Conservation (phyloP, 2,113 vertebrate genomes). For the Lycaon pictus region DNA sequence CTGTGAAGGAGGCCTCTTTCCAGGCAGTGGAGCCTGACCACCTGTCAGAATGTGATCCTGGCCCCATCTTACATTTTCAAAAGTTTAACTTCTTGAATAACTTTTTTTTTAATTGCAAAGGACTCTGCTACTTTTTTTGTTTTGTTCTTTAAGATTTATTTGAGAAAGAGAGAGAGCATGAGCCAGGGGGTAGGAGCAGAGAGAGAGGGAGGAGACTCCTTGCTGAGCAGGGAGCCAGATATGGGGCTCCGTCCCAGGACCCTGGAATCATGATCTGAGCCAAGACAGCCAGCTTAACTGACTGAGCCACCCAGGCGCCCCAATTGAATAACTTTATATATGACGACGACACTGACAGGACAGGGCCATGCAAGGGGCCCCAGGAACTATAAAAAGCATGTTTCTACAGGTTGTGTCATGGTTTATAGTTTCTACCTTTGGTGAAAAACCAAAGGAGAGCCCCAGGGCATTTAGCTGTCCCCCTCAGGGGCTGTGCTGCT, state of each 20-base stretch:
- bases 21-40: background rate
- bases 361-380: background rate
- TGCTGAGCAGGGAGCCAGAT: too few relatives aligned
- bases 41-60: background rate
- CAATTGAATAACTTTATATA: background rate
- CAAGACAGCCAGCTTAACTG: too few relatives aligned
- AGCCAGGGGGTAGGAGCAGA: too few relatives aligned
- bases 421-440: background rate
- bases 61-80: background rate
- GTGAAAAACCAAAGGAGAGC: background rate
- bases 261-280: too few relatives aligned
- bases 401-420: background rate
- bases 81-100: slow-evolving; percentile 20
- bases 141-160: too few relatives aligned
- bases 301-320: too few relatives aligned
- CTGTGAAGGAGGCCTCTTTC: background rate
- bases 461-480: background rate
- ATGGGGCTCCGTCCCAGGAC: too few relatives aligned
- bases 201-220: too few relatives aligned
- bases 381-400: background rate
- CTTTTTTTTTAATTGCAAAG: background rate
- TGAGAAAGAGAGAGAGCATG: too few relatives aligned
- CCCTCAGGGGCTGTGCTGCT: background rate
- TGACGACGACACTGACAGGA: background rate
- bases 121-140: too few relatives aligned